phyloP scores from a whole-genome alignment of 1,140 invertebrate genomes.

The Drosophila tristis region DNA sequence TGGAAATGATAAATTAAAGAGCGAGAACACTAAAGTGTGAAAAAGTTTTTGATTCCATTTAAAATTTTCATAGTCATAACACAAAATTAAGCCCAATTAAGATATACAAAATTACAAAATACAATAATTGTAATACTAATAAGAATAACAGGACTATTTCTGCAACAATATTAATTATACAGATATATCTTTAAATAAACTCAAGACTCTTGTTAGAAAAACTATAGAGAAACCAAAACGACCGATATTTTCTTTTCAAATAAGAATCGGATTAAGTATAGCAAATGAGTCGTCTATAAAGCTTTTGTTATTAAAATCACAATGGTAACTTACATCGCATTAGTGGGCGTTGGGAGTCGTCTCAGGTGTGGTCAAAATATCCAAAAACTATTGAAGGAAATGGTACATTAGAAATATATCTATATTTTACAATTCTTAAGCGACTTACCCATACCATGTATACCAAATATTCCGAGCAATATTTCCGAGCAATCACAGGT shows the following conservation, averaged over 20 bases:
- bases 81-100: conserved; percentile 41
- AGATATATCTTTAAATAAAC: conserved; percentile 81
- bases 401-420: no score
- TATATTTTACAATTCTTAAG: no score
- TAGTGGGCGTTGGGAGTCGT: no score
- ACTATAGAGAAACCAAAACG: conserved; percentile 16
- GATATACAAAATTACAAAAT: conserved; percentile 56
- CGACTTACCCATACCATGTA: no score
- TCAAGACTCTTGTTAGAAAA: conserved; percentile 82
- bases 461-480: no score
- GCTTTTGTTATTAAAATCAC: no score
- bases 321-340: no score
- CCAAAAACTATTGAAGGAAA: no score
- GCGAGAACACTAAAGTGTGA: conserved; percentile 41
- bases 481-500: no score
- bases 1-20: conserved; percentile 35
- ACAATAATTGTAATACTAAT: conserved; percentile 78
- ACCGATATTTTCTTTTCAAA: background rate
- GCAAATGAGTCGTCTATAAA: no score
- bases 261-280: background rate
- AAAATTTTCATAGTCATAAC: conserved; percentile 70
- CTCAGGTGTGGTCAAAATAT: no score
- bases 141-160: conserved; percentile 73
- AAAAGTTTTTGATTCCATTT: conserved; percentile 77
- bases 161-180: conserved; percentile 72